Conservation (phyloP, 2,113 vertebrate species). For the Anhinga rufa region DNA sequence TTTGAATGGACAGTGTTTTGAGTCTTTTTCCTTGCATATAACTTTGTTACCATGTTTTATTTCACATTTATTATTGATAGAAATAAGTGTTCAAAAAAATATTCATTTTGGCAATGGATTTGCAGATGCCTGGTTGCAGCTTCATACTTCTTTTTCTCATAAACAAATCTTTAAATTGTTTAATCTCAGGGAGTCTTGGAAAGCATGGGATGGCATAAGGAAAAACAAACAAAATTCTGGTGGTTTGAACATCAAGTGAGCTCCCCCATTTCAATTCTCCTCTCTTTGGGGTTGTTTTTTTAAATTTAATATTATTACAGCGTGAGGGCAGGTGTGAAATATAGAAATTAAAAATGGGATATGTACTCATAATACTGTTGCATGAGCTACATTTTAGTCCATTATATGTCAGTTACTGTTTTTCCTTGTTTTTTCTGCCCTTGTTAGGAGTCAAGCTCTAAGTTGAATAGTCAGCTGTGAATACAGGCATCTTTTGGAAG, state of each 20-base stretch:
- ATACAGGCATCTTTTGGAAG: neutral
- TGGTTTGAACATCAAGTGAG: neutral
- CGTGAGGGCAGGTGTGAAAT: neutral
- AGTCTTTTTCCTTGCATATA: neutral
- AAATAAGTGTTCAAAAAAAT: neutral
- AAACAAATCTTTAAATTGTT: neutral
- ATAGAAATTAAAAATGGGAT: neutral
- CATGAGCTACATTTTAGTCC: neutral
- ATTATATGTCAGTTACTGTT: neutral
- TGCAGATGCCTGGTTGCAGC: neutral
- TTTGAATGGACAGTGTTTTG: neutral
- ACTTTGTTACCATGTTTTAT: neutral
- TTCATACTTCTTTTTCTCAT: neutral
- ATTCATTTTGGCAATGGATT: neutral
- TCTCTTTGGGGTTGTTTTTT: neutral
- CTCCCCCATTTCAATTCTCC: neutral
- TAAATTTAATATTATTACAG: neutral
- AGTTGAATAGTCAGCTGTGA: neutral
- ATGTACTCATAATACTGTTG: neutral
- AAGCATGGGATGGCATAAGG: neutral
- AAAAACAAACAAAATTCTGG: neutral
- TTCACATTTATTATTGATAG: neutral
- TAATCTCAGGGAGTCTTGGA: neutral
- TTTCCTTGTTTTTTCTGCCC: neutral
- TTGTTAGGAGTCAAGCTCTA: neutral